A percentile compares a stretch with the other conserved stretches of the same genome.
phyloP scores from a whole-genome alignment of 2,797 vertebrate genomes.

The Pseudochirops cupreus region DNA sequence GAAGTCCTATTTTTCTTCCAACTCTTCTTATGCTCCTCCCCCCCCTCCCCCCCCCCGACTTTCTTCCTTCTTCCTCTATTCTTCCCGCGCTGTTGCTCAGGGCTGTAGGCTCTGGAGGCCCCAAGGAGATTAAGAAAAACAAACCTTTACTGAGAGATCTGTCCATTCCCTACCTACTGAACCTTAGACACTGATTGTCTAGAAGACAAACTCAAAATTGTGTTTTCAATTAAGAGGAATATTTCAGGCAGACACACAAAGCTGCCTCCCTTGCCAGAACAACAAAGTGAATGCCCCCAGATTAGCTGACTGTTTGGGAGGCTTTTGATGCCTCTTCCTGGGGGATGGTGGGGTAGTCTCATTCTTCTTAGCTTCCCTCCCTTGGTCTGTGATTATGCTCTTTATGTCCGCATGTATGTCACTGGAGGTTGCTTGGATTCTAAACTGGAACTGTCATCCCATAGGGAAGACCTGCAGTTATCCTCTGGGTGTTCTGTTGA shows the following conservation, averaged over 20 bases:
- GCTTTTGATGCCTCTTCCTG: not conserved
- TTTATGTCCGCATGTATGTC: not conserved
- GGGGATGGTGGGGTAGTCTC: not conserved
- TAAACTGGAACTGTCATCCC: not conserved
- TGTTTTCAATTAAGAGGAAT: not conserved
- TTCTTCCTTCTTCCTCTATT: not conserved
- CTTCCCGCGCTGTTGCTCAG: not conserved
- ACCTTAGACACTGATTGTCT: not conserved
- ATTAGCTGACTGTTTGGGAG: too few species aligned
- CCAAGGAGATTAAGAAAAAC: fast-evolving
- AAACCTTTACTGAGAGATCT: too few species aligned
- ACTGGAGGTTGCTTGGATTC: not conserved
- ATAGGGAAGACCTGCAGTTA: not conserved
- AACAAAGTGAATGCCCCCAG: not conserved
- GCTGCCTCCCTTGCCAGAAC: not conserved
- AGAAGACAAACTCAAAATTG: not conserved
- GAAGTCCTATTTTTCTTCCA: not conserved
- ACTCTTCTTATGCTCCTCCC: not conserved
- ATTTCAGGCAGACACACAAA: not conserved
- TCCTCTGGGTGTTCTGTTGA: not conserved
- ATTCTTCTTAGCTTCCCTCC: not conserved
- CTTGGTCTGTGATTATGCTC: not conserved
- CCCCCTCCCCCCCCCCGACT: too few species aligned
- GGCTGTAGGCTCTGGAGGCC: not conserved
- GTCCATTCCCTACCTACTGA: not conserved